Conservation (phyloP, 2,888 invertebrate genomes). For the Habrosyne pyritoides region DNA sequence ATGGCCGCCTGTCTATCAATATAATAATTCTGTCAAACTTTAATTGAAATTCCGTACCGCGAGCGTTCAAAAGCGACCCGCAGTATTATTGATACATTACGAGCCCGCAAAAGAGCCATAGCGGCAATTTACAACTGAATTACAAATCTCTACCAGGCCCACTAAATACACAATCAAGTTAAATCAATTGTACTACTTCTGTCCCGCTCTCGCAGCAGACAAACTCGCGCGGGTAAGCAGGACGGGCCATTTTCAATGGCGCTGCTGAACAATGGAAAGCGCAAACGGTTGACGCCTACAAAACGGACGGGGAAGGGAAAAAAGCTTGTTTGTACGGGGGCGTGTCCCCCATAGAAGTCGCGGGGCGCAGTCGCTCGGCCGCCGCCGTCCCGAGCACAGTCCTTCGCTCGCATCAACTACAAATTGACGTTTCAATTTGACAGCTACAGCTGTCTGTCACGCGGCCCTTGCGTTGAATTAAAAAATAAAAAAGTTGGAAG, state of each 20-base stretch:
- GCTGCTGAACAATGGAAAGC: constrained; percentile 55
- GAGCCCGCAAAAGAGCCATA: constrained; percentile 74
- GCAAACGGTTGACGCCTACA: constrained; percentile 64
- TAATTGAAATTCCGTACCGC: constrained; percentile 77
- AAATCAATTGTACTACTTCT: constrained; percentile 67
- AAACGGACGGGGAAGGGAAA: constrained; percentile 64
- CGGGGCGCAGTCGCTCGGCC: constrained; percentile 67
- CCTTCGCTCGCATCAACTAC: constrained; percentile 37
- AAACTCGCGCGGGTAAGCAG: constrained; percentile 28
- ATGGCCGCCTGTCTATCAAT: constrained; percentile 74
- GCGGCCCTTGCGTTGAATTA: constrained; percentile 19
- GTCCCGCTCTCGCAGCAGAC: constrained; percentile 38
- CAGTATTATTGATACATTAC: constrained; percentile 82
- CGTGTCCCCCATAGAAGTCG: constrained; percentile 55
- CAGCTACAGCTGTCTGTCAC: constrained; percentile 53
- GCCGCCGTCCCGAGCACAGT: constrained; percentile 68
- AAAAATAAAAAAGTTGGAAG: constrained; percentile 28
- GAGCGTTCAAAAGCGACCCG: constrained; percentile 55
- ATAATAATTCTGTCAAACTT: constrained; percentile 82
- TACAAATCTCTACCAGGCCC: constrained; percentile 77
- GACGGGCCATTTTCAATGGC: constrained; percentile 41
- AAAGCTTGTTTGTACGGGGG: constrained; percentile 75
- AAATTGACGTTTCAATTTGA: constrained; percentile 65
- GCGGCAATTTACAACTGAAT: constrained; percentile 80
- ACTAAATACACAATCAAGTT: constrained; percentile 79